Percentiles rank a stretch among this genome's conserved stretches.
Conservation (phyloP, 2,797 vertebrate genomes). For the Oryzias dopingdopingensis region DNA sequence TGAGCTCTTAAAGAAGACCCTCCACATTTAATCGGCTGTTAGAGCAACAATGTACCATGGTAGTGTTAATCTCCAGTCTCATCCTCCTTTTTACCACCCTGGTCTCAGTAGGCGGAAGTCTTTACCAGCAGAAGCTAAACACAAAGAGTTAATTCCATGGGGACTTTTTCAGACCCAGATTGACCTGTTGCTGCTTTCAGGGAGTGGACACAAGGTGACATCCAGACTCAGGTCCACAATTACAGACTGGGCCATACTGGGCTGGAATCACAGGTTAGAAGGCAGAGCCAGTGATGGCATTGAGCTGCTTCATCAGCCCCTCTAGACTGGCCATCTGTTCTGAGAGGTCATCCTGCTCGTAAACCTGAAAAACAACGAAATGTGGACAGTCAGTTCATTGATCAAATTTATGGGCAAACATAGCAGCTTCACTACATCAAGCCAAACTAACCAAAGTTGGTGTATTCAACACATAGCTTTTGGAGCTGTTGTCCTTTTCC, state of each 20-base stretch:
- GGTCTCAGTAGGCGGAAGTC: constrained; percentile 13
- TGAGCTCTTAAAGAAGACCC: constrained; percentile 31
- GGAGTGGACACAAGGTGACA: constrained; percentile 15
- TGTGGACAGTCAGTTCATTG: neutral
- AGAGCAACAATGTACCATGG: constrained; percentile 30
- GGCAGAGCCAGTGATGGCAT: constrained; percentile 95
- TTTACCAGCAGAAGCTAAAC: constrained; percentile 32
- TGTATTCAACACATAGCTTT: no score
- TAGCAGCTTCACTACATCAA: no score
- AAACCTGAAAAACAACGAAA: constrained; percentile 76
- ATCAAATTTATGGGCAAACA: neutral
- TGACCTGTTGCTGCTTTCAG: constrained; percentile 1
- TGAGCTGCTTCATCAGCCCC: constrained; percentile 97
- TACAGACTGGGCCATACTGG: constrained; percentile 5
- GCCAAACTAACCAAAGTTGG: no score
- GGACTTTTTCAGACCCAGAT: constrained; percentile 36
- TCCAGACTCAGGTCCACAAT: constrained; percentile 25
- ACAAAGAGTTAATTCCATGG: constrained; percentile 30
- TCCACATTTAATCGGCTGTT: constrained; percentile 33
- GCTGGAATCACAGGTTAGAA: constrained; percentile 76
- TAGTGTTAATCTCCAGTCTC: constrained; percentile 19
- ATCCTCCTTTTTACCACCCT: constrained; percentile 21
- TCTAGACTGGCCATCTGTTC: constrained; percentile 98
- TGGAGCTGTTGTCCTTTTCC: no score
- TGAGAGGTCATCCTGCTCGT: constrained; percentile 94